Conservation (phyloP, 2,797 vertebrate species). For the Peromyscus eremicus region DNA sequence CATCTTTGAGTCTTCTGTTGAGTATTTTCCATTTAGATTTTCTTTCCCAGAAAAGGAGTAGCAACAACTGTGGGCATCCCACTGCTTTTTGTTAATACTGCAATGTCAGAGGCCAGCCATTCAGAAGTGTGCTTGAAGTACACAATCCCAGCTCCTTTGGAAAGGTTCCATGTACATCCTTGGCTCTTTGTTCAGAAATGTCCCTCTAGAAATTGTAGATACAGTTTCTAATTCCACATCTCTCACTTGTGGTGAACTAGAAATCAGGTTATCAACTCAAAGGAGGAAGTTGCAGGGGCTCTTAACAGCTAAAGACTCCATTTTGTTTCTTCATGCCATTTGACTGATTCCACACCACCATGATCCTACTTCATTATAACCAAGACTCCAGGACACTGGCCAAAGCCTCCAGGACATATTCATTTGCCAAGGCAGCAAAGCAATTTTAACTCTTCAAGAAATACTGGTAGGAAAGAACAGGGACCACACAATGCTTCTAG, state of each 20-base stretch:
- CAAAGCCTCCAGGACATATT: not conserved
- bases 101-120: conserved; percentile 47
- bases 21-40: conserved; percentile 64
- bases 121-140: conserved; percentile 67
- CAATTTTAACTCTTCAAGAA: not conserved
- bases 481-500: not conserved
- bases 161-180: conserved; percentile 54
- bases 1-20: conserved; percentile 62
- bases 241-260: conserved; percentile 45
- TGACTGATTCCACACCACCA: not conserved
- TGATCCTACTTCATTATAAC: not conserved
- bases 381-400: not conserved
- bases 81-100: conserved; percentile 66
- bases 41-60: conserved; percentile 72
- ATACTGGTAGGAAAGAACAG: not conserved
- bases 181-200: conserved; percentile 74
- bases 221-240: conserved; percentile 59
- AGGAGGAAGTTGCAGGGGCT: not conserved
- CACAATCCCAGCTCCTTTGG: conserved; percentile 65
- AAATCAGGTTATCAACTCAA: conserved; percentile 63
- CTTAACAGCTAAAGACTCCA: conserved; percentile 43
- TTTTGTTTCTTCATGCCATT: conserved; percentile 26
- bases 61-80: conserved; percentile 29
- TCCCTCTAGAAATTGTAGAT: conserved; percentile 52
- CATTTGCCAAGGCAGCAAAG: not conserved